phyloP scores from a whole-genome alignment of 1,140 invertebrate species.

The Dolichoris vasculosae region DNA sequence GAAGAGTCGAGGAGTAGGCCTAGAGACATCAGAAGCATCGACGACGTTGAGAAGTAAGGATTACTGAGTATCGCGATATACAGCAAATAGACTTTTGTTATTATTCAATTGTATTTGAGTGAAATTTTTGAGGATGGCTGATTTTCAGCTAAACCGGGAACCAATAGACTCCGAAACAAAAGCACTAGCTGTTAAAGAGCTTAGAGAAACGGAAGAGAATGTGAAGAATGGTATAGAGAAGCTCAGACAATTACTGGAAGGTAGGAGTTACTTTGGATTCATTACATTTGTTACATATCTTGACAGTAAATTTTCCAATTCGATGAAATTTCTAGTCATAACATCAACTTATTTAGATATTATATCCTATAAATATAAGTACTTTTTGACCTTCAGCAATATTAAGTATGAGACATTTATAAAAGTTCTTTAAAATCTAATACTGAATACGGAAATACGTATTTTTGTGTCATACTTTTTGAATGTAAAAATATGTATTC shows the following conservation, averaged over 20 bases:
- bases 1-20: constrained; percentile 34
- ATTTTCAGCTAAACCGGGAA: constrained; percentile 51
- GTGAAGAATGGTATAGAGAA: constrained; percentile 77
- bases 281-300: neutral
- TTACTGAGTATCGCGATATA: neutral
- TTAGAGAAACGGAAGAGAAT: constrained; percentile 81
- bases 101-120: constrained; percentile 14
- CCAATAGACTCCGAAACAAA: constrained; percentile 65
- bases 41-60: constrained; percentile 33
- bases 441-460: too few relatives aligned
- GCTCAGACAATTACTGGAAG: constrained; percentile 78
- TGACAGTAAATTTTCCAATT: neutral
- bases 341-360: neutral
- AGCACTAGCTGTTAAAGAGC: constrained; percentile 78
- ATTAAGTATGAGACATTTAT: neutral
- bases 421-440: neutral
- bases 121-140: constrained; percentile 27
- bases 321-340: neutral
- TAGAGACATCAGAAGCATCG: constrained; percentile 34
- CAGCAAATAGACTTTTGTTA: neutral
- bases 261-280: constrained; percentile 58
- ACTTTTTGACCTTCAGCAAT: neutral
- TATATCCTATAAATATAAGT: neutral
- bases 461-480: neutral
- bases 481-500: neutral